Evolutionary conservation across 2,113 vertebrate species (phyloP).

Genomic region (Dicentrarchus labrax): DNA sequence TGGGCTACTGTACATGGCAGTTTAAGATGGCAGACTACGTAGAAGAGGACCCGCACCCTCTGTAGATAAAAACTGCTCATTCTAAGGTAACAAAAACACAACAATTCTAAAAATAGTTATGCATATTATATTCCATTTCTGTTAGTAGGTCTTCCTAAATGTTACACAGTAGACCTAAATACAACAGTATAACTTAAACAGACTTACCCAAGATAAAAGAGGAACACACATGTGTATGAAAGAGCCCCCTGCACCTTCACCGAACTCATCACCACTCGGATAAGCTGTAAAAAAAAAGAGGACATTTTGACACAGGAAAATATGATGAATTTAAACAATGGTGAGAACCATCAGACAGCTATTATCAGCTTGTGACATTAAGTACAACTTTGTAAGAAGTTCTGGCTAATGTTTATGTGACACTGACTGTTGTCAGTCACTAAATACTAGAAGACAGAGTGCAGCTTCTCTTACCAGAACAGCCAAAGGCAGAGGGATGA

Average conservation of each 20-base stretch:
- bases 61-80: too few relatives aligned
- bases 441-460: conserved; percentile 16
- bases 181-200: not conserved
- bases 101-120: too few relatives aligned
- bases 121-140: too few relatives aligned
- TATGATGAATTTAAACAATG: not conserved
- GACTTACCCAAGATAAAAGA: conserved; percentile 97
- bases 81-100: too few relatives aligned
- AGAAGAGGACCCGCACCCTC: too few relatives aligned
- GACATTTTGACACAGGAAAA: not conserved
- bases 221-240: conserved; percentile 90
- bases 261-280: conserved; percentile 95
- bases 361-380: not conserved
- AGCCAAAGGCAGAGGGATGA: conserved; percentile 96
- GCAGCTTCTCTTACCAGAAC: conserved; percentile 90
- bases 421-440: not conserved
- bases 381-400: not conserved
- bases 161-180: not conserved
- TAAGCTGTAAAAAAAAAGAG: conserved; percentile 85
- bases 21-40: too few relatives aligned
- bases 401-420: not conserved
- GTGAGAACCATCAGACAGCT: not conserved
- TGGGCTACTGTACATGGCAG: too few relatives aligned
- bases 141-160: too few relatives aligned
- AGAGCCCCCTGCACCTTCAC: conserved; percentile 96